Percentiles rank a stretch among this genome's conserved stretches.
These are phyloP conservation scores for Otocyon megalotis DNA, from an alignment of 2,113 vertebrate genomes.

Conservation along the genomic window DNA sequence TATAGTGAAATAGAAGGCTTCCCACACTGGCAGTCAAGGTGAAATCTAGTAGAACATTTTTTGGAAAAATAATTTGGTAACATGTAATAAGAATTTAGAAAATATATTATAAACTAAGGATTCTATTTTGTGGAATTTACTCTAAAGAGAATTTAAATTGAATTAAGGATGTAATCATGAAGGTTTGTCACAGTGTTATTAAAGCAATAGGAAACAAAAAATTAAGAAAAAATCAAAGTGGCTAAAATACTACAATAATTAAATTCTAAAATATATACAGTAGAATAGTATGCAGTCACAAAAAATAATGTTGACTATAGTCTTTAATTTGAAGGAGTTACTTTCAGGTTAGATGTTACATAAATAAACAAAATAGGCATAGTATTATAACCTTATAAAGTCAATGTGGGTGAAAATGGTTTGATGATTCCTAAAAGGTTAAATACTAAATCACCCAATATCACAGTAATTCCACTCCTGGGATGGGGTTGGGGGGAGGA, in stretches of 20 bases:
- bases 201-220: background rate
- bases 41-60: background rate
- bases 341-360: conserved; percentile 31
- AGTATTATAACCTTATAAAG: background rate
- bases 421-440: background rate
- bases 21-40: background rate
- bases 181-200: background rate
- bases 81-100: conserved; percentile 4
- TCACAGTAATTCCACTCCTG: background rate
- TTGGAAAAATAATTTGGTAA: background rate
- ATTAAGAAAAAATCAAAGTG: background rate
- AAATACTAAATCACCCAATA: background rate
- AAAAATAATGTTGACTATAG: background rate
- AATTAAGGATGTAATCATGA: background rate
- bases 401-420: background rate
- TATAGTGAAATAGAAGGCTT: background rate
- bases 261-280: background rate
- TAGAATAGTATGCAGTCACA: background rate
- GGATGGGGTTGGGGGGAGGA: background rate
- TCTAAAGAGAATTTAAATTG: background rate
- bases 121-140: conserved; percentile 6
- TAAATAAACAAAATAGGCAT: background rate
- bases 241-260: background rate
- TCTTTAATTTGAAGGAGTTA: background rate
- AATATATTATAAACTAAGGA: background rate